Evolutionary conservation across 2,797 vertebrate species (phyloP), one percentile per base, ranked within the genome.

Genomic region (Anabacerthia variegaticeps): DNA sequence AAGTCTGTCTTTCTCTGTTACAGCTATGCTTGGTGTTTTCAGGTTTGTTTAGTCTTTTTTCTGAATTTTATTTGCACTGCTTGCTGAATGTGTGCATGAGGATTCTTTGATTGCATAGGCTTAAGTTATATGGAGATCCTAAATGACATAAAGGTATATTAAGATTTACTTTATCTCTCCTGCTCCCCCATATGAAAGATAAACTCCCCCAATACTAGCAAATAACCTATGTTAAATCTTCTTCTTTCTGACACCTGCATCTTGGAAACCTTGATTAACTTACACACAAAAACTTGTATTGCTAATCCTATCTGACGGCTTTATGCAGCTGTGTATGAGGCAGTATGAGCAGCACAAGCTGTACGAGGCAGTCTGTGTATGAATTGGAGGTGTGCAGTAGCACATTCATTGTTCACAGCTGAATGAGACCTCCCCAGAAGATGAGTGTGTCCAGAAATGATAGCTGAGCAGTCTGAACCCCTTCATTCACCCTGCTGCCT

Each of bases 401-500:
- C 58, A 73, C 71, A 48, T 89, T 88, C 59, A 41, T 84, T 75
- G 76, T 88, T 78, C 76, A 41, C 73, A 83, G 76, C 46, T 91
- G 82, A 95, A 92, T 89, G 72, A 88, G n/a, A 24, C 68, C 19
- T 51, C 59, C 39, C 22, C 14, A 8, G 39, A 72, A 81, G 76
- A 81, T 32, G 43, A 88, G 62, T 37, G 8, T 48, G 83, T 83
- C 93, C 10, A 9, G 62, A 93, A 74, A 71, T 65, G 75, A 85
- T 74, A 88, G 61, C 76, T 6, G 15, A 89, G 82, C 10, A 5
- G 43, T 54, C 75, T 80, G 75, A 91, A 80, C 65, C 67, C 63
- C 90, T 95, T 90, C 93, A 75, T 93, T 94, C 83, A 54, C 36
- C 83, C 85, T 78, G 46, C 79, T 92, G 92, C 32, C 49, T 72